Base-by-base conservation (phyloP, 2,888 invertebrate genomes). In the Cetonia aurata region DNA sequence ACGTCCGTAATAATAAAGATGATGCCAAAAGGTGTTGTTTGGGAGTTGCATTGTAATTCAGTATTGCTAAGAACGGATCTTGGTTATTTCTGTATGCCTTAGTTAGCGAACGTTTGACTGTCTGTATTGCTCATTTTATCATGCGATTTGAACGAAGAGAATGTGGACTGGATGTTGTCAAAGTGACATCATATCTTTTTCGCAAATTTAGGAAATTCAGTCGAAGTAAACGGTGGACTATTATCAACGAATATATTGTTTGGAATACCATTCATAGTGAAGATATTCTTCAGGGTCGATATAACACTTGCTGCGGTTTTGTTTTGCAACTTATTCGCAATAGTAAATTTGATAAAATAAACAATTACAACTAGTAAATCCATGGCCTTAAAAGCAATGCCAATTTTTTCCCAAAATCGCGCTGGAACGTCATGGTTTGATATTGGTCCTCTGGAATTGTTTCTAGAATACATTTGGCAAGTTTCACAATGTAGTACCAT, bases 61-160 rank as follows among this genome's bases (percentile, higher is more conserved):
- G 6, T 6, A 3, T 6, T 6, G 33, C 33, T 6, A 33, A 6
- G 33, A 3, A 33, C 6, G 33, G 33, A 33, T 33, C 33, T 33
- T 33, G 4, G 4, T 6, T 6, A 33, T 33, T 33, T 33, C 6
- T 33, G 33, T 33, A 6, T 6, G 33, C 33, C 53, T 76, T 77
- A 3, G 17, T 56, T 17, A 77, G 66, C 55, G 75, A 52, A 42
- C 74, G 75, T 73, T 78, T 78, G 37, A 72, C 74, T 44, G 69
- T 75, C 59, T 73, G 75, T 70, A 74, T 77, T 17, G 74, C 68
- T 77, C 76, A 6, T 6, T 33, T 6, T 10, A 71, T 71, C 72
- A 75, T 72, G 1, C 76, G 75, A 68, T 77, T 77, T 17, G 74
- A 73, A 17, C 71, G 73, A 48, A 73, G 70, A 67, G 71, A 72